These are phyloP conservation scores for Drosophila merina DNA, from an alignment of 2,888 invertebrate genomes.

Conservation along the genomic window DNA sequence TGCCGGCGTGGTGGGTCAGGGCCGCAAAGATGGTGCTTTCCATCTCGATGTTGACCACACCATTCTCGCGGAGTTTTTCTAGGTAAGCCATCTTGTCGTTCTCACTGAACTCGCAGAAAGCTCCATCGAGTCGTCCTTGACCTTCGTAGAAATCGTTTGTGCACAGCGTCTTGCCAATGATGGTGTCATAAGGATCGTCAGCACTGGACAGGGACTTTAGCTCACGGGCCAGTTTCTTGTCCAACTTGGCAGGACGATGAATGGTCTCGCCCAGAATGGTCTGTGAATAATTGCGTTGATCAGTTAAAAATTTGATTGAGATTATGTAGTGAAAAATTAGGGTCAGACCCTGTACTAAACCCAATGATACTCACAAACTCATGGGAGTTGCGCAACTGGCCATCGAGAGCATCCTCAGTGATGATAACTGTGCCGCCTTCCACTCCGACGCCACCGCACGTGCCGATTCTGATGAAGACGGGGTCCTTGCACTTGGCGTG, in stretches of 20 bases:
- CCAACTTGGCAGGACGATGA: constrained; percentile 92
- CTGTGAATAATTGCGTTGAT: constrained; percentile 83
- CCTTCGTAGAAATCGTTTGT: constrained; percentile 99
- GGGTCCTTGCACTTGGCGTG: constrained; percentile 95
- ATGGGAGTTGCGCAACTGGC: constrained; percentile 91
- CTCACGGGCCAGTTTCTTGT: constrained; percentile 91
- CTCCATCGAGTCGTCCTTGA: constrained; percentile 97
- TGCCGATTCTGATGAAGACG: constrained; percentile 96
- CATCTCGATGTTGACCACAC: constrained; percentile 98
- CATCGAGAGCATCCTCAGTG: constrained; percentile 96
- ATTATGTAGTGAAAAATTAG: no score
- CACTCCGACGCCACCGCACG: constrained; percentile 96
- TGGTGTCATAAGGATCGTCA: constrained; percentile 93
- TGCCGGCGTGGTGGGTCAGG: constrained; percentile 95
- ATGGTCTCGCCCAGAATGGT: constrained; percentile 93
- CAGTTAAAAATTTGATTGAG: background rate
- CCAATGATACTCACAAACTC: constrained; percentile 88
- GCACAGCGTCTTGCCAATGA: constrained; percentile 97
- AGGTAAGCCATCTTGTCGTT: constrained; percentile 96
- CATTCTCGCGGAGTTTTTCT: constrained; percentile 88
- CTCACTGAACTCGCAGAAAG: constrained; percentile 96
- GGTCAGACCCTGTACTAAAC: background rate
- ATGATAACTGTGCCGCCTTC: constrained; percentile 97
- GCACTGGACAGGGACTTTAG: constrained; percentile 89
- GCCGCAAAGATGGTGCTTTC: constrained; percentile 97